Evolutionary conservation across 2,113 vertebrate species (phyloP).

Genomic region (Tonatia bakeri): DNA sequence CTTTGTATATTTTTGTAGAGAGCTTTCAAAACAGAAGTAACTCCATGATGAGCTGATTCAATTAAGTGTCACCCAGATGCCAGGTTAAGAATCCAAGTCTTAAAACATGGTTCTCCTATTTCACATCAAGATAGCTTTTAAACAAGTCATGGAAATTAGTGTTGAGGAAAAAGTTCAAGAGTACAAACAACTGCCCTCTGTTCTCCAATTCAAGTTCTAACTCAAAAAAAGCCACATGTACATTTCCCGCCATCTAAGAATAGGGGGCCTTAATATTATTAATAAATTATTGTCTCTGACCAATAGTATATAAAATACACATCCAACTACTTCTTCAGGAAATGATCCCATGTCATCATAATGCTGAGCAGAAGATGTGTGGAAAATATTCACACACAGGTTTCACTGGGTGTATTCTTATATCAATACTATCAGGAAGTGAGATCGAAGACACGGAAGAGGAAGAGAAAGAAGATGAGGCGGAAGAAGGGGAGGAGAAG

Average conservation of each 20-base stretch:
- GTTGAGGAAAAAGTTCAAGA: not conserved
- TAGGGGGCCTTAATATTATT: not conserved
- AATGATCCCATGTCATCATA: not conserved
- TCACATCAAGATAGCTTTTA: not conserved
- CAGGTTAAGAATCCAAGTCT: not conserved
- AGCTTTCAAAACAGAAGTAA: slow-evolving; percentile 17
- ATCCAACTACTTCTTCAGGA: not conserved
- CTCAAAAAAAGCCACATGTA: not conserved
- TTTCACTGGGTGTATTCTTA: not conserved
- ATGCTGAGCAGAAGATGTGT: not conserved
- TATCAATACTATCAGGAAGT: not conserved
- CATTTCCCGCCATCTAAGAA: not conserved
- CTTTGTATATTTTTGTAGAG: not conserved
- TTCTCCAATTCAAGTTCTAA: not conserved
- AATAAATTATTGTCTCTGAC: not conserved
- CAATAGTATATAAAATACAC: not conserved
- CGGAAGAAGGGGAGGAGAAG: not conserved
- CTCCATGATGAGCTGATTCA: not conserved
- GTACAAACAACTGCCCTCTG: not conserved
- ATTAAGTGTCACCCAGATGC: not conserved
- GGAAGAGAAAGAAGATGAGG: not conserved
- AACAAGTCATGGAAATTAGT: not conserved
- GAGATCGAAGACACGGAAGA: not conserved
- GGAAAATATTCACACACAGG: not conserved
- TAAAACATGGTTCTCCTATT: not conserved